Evolutionary conservation across 2,888 invertebrate species (phyloP), one percentile per base, ranked within the genome.

Genomic region (Muscina levida): DNA sequence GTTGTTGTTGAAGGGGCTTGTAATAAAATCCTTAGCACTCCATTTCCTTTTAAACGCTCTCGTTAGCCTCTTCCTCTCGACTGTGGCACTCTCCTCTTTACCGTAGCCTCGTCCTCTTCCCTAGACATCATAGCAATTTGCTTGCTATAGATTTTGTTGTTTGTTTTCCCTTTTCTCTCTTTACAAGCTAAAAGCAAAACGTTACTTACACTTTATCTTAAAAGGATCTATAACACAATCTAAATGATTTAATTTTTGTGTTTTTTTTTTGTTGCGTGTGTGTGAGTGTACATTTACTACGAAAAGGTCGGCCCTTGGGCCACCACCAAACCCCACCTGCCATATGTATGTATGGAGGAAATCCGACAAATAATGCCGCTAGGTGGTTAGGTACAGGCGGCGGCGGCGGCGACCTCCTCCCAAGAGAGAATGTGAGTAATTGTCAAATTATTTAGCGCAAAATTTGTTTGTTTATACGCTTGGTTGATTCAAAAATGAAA

Each of bases 381-480:
- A 8, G 31, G 31, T 8, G 31, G 31, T 31, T 31, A n/a, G n/a
- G n/a, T n/a, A n/a, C n/a, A n/a, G n/a, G n/a, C n/a, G 22, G 39
- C 68, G 26, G 46, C 67, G 42, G 67, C 51, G 19, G 59, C 44
- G n/a, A 11, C 67, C 62, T 39, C 59, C 57, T 46, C 67, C 66
- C 51, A n/a, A 68, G 68, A 76, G 79, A 67, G 79, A 80, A 88
- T 87, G 88, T 88, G 88, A 88, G 88, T 88, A 88, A 88, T 88
- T 89, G 88, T 89, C 88, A 88, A 88, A 89, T 89, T 89, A 89
- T 89, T 89, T 89, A 89, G 88, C 88, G 87, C 87, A 89, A 89
- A 88, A 86, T 88, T 89, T 89, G 88, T 89, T 89, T 89, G 89
- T 86, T 85, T 89, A 85, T 86, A 84, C 87, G 88, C 87, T 87